phyloP scores from a whole-genome alignment of 2,113 vertebrate species.

The Phainopepla nitens region DNA sequence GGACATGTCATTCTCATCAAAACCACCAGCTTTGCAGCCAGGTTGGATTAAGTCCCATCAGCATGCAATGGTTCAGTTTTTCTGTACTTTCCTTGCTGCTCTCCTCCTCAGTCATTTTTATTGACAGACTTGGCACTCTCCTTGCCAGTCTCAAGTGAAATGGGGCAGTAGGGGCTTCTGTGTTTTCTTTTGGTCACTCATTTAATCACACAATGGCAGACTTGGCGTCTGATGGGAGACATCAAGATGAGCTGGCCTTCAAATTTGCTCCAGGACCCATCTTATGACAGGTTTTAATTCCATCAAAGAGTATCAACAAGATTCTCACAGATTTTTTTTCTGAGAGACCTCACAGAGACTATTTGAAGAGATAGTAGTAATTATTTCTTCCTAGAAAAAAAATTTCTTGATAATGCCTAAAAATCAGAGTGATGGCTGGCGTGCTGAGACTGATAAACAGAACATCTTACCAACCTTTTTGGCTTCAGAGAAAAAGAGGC shows the following conservation, averaged over 20 bases:
- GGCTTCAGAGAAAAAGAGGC: slow-evolving; percentile 32
- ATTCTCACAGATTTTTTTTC: background rate
- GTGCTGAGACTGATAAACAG: background rate
- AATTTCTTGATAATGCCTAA: background rate
- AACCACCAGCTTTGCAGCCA: background rate
- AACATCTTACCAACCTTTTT: slow-evolving; percentile 24
- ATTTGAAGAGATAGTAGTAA: background rate
- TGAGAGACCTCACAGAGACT: background rate
- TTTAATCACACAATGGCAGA: background rate
- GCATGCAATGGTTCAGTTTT: background rate
- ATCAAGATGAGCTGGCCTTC: background rate
- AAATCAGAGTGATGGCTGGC: background rate
- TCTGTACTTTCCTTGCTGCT: background rate
- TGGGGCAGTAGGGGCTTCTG: background rate
- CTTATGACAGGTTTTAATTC: background rate
- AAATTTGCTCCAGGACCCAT: background rate
- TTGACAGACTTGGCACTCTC: background rate
- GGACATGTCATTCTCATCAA: background rate
- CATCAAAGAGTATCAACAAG: background rate
- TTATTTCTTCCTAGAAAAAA: background rate
- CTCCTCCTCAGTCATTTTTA: background rate
- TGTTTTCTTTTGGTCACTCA: background rate
- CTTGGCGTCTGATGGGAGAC: background rate
- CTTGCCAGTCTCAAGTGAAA: background rate
- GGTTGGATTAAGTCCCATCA: background rate